Base-by-base conservation (phyloP, 2,888 invertebrate species). In the Diaperis boleti region DNA sequence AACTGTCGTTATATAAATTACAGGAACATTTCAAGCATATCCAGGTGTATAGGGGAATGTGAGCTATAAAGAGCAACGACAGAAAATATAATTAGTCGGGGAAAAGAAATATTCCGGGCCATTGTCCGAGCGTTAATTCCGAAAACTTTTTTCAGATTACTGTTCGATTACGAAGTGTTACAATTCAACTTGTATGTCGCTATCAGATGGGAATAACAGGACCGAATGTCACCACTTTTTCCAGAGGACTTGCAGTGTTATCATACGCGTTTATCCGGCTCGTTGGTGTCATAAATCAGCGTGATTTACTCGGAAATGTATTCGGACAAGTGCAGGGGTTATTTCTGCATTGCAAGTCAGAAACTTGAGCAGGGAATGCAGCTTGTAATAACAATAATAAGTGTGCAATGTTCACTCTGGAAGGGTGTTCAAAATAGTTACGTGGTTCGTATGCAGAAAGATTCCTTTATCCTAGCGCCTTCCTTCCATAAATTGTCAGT, bases 1-100 rank as follows among this genome's bases (percentile, higher is more conserved):
- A 44, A 42, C 33, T 42, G 56, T 56, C 56, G 45, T 56, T 56
- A 56, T 45, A 45, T 56, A 56, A 56, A 56, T 56, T 45, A 45
- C 45, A 45, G 13, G 22, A 56, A 45, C 56, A 44, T 56, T 56
- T 56, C 56, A 35, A 35, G 56, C 56, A 56, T 56, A 35, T 45
- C 56, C 56, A 56, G 45, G 56, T 56, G 44, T 15, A 56, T 56
- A 44, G 8, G 42, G 56, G 44, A 56, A 56, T 56, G 45, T 20
- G 45, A 15, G 10, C 11, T 26, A 31, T 37, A 52, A 20, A 37
- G 14, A 37, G 26, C 35, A 20, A 17, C 42, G 10, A 20, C 31
- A 14, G 15, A 26, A 50, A 50, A 37, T 50, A 50, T 50, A 37
- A 45, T 45, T 45, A 45, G 11, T 37, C 20, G 11, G 22, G 5